Evolutionary conservation across 2,797 vertebrate genomes (phyloP), one percentile per base, ranked within the genome.

Genomic region (Xiphorhynchus erythropygius): DNA sequence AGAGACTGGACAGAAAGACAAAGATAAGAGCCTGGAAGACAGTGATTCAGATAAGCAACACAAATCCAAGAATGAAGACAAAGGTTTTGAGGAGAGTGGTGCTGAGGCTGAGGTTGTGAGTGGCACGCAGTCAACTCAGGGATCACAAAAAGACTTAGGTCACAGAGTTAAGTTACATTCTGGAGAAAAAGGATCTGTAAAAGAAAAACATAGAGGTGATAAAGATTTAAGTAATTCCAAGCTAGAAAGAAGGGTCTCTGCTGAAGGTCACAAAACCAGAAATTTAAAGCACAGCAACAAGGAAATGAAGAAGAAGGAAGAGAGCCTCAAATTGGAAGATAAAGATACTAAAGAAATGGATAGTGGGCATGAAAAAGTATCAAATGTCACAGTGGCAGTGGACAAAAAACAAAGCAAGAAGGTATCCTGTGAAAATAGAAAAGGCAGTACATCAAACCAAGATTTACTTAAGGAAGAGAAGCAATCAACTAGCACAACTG

Each of bases 181-280:
- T 49, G 90, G 88, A 30, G 98, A 99, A 90, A 99, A 98, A 93
- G 86, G 96, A 0, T 41, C 84, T 27, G n/a, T 90, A n/a, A 99
- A 98, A 97, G 97, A 98, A 7, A 99, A 98, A 91, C 94, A 94
- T 9, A 98, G 97, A 97, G 96, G 98, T n/a, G 99, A 99, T 35
- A 99, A 98, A 97, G 97, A 98, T 60, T 71, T 71, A 8, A n/a
- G 91, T 10, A 86, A 93, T 67, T 93, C 96, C 52, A 99, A 98
- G 86, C 79, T 87, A 0, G 99, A 99, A 44, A 99, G 97, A 90
- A 99, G 97, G 89, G 73, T 96, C 53, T 97, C 97, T 35, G 42
- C 90, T 90, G 98, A 98, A 30, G 98, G 98, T 37, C 96, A 98
- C 68, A 99, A 97, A 97, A 97, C 94, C 91, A 97, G 97, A 88